These are phyloP conservation scores for Nestor notabilis DNA, from an alignment of 2,113 vertebrate species.

Conservation along the genomic window DNA sequence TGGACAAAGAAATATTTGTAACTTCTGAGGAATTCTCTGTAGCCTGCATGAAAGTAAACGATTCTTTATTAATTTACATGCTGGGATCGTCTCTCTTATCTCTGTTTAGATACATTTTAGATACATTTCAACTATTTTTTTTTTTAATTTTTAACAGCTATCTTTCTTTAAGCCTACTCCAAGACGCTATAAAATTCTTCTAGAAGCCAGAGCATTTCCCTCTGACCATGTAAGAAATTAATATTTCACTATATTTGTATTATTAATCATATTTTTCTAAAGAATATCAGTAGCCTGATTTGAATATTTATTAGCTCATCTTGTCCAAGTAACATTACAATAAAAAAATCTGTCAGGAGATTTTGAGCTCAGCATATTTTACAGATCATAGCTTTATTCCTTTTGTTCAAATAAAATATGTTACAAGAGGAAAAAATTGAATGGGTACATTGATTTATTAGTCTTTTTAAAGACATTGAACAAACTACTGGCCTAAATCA, in stretches of 20 bases:
- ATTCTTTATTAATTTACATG: constrained; percentile 9
- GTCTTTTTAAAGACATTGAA: constrained; percentile 70
- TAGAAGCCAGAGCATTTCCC: constrained; percentile 92
- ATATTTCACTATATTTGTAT: constrained; percentile 70
- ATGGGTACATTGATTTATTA: constrained; percentile 75
- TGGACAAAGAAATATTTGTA: not conserved
- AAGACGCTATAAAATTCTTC: constrained; percentile 88
- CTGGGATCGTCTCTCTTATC: constrained; percentile 20
- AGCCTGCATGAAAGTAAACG: not conserved
- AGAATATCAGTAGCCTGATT: constrained; percentile 45
- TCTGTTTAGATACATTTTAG: constrained; percentile 37
- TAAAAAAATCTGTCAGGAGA: constrained; percentile 69
- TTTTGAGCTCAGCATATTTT: constrained; percentile 69
- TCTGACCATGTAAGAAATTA: constrained; percentile 92
- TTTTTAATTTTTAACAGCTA: constrained; percentile 77
- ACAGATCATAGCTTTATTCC: constrained; percentile 69
- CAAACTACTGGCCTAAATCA: constrained; percentile 71
- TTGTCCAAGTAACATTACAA: constrained; percentile 55
- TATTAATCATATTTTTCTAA: constrained; percentile 60
- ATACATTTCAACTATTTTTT: constrained; percentile 24
- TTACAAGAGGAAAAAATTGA: constrained; percentile 64
- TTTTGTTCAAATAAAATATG: constrained; percentile 72
- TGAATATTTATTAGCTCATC: constrained; percentile 72
- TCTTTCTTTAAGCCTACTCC: constrained; percentile 93
- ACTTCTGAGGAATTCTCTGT: constrained; percentile 9